Evolutionary conservation across 2,888 invertebrate species (phyloP), one percentile per base, ranked within the genome.

Genomic region (Iphiclides podalirius): DNA sequence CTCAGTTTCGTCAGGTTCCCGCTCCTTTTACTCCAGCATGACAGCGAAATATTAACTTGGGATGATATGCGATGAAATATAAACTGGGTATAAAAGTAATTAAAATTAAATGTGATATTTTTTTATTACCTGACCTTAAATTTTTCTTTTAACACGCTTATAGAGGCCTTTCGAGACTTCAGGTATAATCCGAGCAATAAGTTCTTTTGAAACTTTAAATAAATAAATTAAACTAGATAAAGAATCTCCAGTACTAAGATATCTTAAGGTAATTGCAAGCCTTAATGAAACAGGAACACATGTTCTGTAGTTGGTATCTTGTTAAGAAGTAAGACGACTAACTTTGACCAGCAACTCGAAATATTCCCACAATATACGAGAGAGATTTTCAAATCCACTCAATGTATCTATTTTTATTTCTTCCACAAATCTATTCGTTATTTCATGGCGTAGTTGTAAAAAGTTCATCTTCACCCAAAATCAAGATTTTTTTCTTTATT

Each of bases 261-360:
- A 51, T 51, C 52, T 55, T 52, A 55, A 53, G 47, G 55, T 53
- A n/a, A 53, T 55, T 47, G 55, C 52, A 52, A 55, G 52, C 28
- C 47, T 47, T 55, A 51, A 45, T 55, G 50, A 34, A 55, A 55
- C 52, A 50, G 52, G 52, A 40, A 47, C 52, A 53, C 47, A 52
- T 52, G 51, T 52, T 54, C 48, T 52, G 38, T 46, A 52, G 52
- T 52, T 52, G 9, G 52, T 52, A 54, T 26, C 49, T 54, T 54
- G 46, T 46, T 54, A 52, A 37, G 37, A 43, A 54, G 46, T 54
- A 47, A 47, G 12, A 52, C 46, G 49, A 47, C 35, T 50, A 47
- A 4, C 50, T 1, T 12, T 12, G 40, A 28, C 40, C 40, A 40
- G 26, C 28, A 40, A 40, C 40, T 53, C 47, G 46, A 57, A 52